Evolutionary conservation across 1,140 invertebrate genomes (phyloP).

Genomic region (Leptoteleia sp.): DNA sequence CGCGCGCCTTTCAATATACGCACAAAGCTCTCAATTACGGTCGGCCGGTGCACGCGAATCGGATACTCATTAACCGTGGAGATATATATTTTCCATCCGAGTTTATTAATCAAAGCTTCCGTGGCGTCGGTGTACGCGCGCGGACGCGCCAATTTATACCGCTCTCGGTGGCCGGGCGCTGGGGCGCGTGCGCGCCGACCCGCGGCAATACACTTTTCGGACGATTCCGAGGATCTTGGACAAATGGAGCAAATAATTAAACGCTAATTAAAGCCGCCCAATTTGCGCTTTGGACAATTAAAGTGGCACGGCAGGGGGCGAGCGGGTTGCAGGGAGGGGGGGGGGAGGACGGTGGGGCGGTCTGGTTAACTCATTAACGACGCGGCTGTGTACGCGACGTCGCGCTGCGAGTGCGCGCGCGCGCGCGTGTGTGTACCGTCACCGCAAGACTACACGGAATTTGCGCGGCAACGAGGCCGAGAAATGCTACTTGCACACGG

Average conservation of each 20-base stretch:
- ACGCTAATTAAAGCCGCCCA: constrained; percentile 80
- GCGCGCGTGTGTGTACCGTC: constrained; percentile 81
- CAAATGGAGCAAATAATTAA: constrained; percentile 78
- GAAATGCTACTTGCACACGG: constrained; percentile 53
- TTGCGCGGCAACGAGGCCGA: constrained; percentile 47
- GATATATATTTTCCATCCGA: too few relatives aligned
- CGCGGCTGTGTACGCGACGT: constrained; percentile 10
- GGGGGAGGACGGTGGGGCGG: constrained; percentile 45
- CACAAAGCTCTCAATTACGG: too few relatives aligned
- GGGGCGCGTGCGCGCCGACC: too few relatives aligned
- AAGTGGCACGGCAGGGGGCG: constrained; percentile 74
- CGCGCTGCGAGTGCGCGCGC: not conserved
- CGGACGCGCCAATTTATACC: too few relatives aligned
- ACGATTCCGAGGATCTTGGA: constrained; percentile 72
- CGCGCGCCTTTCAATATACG: too few relatives aligned
- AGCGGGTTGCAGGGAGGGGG: too few relatives aligned
- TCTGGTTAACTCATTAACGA: constrained; percentile 62
- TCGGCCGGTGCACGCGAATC: too few relatives aligned
- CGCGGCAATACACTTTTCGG: too few relatives aligned
- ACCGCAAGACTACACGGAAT: constrained; percentile 38
- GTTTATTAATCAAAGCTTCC: too few relatives aligned
- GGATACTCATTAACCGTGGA: too few relatives aligned
- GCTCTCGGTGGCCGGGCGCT: too few relatives aligned
- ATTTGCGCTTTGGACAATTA: constrained; percentile 79
- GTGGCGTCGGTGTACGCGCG: too few relatives aligned